These are phyloP conservation scores for Arothron firmamentum DNA, from an alignment of 2,113 vertebrate genomes.

Conservation along the genomic window DNA sequence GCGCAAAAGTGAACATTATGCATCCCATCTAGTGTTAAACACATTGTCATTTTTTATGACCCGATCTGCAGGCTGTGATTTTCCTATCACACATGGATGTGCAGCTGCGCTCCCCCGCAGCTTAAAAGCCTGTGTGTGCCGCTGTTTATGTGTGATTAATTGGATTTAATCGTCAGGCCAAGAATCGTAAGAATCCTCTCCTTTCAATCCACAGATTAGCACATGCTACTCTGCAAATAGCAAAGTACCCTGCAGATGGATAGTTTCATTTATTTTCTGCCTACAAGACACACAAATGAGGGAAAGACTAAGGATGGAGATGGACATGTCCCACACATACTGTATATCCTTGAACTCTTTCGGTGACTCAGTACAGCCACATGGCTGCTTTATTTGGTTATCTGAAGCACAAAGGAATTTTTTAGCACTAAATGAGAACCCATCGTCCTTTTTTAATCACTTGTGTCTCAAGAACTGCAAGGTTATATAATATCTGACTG, in stretches of 20 bases:
- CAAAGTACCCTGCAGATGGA: background rate
- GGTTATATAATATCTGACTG: constrained; percentile 20
- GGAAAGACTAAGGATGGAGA: background rate
- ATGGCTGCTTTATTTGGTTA: constrained; percentile 8
- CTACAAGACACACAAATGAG: background rate
- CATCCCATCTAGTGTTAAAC: background rate
- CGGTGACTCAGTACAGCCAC: background rate
- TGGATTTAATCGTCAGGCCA: background rate
- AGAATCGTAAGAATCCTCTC: no score
- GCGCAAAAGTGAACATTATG: background rate
- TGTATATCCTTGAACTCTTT: background rate
- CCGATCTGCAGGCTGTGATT: background rate
- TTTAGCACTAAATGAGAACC: constrained; percentile 3
- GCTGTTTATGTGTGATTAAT: background rate
- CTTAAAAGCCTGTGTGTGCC: background rate
- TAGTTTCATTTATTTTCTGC: background rate
- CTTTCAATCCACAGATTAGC: background rate
- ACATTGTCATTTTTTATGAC: background rate
- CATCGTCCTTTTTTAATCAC: background rate
- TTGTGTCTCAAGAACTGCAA: background rate
- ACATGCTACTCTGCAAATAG: background rate
- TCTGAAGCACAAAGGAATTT: background rate
- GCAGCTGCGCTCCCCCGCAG: background rate
- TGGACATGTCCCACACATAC: background rate
- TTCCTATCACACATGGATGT: background rate